Evolutionary conservation across 35 echinoderm and acorn worm genomes (phyloP).

Genomic region (Acanthaster planci): DNA sequence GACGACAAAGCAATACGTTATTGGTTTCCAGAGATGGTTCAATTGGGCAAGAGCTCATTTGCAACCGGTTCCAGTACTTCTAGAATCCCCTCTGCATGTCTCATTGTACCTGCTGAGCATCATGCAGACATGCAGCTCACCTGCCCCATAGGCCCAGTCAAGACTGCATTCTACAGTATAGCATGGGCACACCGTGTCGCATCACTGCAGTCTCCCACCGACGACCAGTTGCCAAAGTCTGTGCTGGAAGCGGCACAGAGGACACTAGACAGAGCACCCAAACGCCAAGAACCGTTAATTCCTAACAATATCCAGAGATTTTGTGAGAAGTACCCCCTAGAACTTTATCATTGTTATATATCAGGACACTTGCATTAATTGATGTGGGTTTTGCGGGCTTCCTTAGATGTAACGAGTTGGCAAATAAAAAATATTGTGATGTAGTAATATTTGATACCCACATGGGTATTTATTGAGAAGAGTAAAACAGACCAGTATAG

Average conservation of each 20-base stretch:
- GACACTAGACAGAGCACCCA: not conserved
- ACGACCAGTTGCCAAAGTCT: no score
- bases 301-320: not conserved
- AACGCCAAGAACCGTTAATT: not conserved
- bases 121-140: not conserved
- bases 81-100: not conserved
- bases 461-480: not conserved
- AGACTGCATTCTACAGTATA: no score
- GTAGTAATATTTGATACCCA: not conserved
- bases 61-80: no score
- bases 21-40: not conserved
- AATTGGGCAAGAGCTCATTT: not conserved
- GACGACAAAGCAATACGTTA: not conserved
- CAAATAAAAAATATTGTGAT: not conserved
- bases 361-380: not conserved
- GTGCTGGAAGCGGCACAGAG: not conserved
- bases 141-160: no score
- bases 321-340: not conserved
- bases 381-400: not conserved
- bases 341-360: not conserved
- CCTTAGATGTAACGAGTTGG: not conserved
- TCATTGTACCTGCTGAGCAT: not conserved
- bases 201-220: no score
- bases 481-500: not conserved
- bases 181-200: no score